Evolutionary conservation across 2,113 vertebrate genomes (phyloP).

Genomic region (Lophius piscatorius): DNA sequence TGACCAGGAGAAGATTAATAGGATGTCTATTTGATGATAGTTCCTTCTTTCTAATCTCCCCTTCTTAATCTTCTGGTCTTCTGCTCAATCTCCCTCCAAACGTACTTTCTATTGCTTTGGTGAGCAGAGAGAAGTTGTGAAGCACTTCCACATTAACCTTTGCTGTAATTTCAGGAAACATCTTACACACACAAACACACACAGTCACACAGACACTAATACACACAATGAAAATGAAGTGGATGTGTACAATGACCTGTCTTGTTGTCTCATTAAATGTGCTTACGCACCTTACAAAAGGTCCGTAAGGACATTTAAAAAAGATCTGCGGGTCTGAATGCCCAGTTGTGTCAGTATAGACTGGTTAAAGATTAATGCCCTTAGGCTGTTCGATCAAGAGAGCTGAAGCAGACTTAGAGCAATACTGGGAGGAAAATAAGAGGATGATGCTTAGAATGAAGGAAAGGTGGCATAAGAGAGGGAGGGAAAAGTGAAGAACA

Average conservation of each 20-base stretch:
- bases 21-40: not conserved
- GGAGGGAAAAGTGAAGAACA: not conserved
- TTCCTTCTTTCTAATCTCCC: not conserved
- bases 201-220: constrained; percentile 2
- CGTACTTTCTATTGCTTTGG: too few species aligned
- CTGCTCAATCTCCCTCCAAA: not conserved
- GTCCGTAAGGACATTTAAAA: not conserved
- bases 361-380: not conserved
- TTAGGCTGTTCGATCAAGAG: not conserved
- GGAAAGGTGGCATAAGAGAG: not conserved
- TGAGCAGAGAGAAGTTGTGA: too few species aligned
- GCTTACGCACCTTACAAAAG: not conserved
- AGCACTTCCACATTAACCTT: constrained; percentile 22
- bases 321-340: not conserved
- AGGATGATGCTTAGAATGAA: not conserved
- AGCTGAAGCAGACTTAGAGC: not conserved
- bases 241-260: too few species aligned
- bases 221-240: too few species aligned
- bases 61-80: not conserved
- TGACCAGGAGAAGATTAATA: constrained; percentile 14
- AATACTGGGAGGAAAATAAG: not conserved
- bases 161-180: constrained; percentile 18
- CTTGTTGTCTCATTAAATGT: constrained; percentile 10
- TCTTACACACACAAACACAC: constrained; percentile 8
- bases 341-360: not conserved